Evolutionary conservation across 1,140 invertebrate species (phyloP).

Genomic region (Drosophila arawakana): DNA sequence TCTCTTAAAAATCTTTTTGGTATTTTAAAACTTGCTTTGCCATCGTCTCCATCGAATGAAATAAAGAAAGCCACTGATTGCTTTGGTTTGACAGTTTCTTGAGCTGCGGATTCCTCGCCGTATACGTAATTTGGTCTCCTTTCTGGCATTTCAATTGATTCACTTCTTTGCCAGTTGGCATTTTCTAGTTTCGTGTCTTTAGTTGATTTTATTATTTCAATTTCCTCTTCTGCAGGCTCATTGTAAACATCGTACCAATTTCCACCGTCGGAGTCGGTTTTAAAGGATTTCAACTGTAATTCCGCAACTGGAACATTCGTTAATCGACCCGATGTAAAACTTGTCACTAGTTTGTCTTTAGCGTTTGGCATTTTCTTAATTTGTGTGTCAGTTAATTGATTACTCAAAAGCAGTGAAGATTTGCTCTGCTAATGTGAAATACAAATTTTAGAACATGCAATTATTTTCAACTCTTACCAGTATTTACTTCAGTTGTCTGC

Average conservation of each 20-base stretch:
- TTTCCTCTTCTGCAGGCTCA: conserved; percentile 2
- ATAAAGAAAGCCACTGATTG: conserved; percentile 61
- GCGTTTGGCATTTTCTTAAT: conserved; percentile 47
- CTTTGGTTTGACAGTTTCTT: conserved; percentile 30
- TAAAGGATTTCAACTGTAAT: conserved; percentile 69
- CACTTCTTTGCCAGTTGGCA: neutral
- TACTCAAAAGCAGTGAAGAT: conserved; percentile 64
- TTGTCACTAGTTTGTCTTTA: conserved; percentile 57
- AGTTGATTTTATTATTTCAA: neutral
- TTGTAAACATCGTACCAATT: conserved; percentile 58
- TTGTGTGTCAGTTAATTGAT: conserved; percentile 72
- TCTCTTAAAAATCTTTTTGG: conserved; percentile 48
- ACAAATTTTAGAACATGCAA: conserved; percentile 55
- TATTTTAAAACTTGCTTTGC: conserved; percentile 53
- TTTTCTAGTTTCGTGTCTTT: neutral
- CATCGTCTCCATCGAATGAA: conserved; percentile 62
- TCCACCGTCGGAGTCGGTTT: conserved; percentile 43
- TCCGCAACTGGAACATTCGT: conserved; percentile 62
- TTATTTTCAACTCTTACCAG: conserved; percentile 54
- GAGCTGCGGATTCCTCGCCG: conserved; percentile 16
- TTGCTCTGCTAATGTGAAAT: conserved; percentile 73
- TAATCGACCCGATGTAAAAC: conserved; percentile 50
- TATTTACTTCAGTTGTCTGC: conserved; percentile 54
- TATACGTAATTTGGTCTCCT: conserved; percentile 51
- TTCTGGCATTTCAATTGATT: conserved; percentile 7